Percentiles rank a stretch among this genome's conserved stretches.
phyloP scores from a whole-genome alignment of 2,888 invertebrate genomes.

The Drosophila cracens region DNA sequence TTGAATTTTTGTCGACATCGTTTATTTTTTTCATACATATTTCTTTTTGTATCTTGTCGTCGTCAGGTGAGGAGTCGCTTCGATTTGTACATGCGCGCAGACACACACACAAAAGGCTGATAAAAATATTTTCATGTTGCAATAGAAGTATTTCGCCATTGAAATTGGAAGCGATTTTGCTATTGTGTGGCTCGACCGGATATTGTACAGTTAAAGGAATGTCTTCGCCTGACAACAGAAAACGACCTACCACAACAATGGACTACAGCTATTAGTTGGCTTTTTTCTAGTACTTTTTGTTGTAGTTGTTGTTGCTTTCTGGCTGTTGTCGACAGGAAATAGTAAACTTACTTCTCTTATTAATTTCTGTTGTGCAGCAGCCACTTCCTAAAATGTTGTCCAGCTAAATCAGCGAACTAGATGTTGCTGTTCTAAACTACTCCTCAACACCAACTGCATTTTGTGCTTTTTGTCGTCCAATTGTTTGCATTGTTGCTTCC shows the following conservation, averaged over 20 bases:
- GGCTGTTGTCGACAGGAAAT: constrained; percentile 64
- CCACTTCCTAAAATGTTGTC: constrained; percentile 6
- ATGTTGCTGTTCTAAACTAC: constrained; percentile 13
- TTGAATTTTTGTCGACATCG: constrained; percentile 60
- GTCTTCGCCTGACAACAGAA: constrained; percentile 39
- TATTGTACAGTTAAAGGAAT: constrained; percentile 80
- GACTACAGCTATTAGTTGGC: constrained; percentile 64
- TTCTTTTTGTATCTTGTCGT: constrained; percentile 54
- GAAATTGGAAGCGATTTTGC: constrained; percentile 77
- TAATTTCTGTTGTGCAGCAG: constrained; percentile 65
- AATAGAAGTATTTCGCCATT: constrained; percentile 76
- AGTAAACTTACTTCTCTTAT: constrained; percentile 70
- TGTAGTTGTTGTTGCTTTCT: constrained; percentile 11
- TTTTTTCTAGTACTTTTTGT: constrained; percentile 55
- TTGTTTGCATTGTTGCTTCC: constrained; percentile 30
- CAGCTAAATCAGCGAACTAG: constrained; percentile 54
- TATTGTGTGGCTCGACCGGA: constrained; percentile 69
- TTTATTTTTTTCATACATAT: constrained; percentile 7
- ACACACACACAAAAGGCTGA: constrained; percentile 51
- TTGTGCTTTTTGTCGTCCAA: constrained; percentile 16
- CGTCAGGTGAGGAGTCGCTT: constrained; percentile 66
- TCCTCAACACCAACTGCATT: not conserved
- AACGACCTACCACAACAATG: constrained; percentile 54
- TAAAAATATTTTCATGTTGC: constrained; percentile 75
- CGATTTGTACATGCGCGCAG: constrained; percentile 36